Base-by-base conservation (phyloP, 2,113 vertebrate species). In the Sinocyclocheilus grahami region DNA sequence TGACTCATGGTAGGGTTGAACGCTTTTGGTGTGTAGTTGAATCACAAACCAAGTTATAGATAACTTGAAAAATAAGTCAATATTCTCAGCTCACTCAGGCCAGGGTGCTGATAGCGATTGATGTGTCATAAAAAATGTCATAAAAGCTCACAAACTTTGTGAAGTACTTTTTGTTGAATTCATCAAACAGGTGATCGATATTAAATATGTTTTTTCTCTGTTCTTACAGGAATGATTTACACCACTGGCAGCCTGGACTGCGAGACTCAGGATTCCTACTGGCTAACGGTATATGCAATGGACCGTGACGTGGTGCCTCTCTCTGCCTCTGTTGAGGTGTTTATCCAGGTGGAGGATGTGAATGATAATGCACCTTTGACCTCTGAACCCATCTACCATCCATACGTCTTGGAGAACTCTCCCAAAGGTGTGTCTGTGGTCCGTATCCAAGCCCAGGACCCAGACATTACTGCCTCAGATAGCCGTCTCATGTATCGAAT, bases 291-390 rank as follows among this genome's bases (percentile, higher is more conserved):
- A 13, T 96, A 95, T 12, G 98, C 97, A 0, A 96, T 96, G 9
- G 98, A 99, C 84, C 95, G 93, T 24, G 98, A 96, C 1, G 95
- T 96, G 0, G 93, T 97, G 16, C 96, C 98, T 0, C 95, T 97
- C 81, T 98, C 97, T 65, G 92, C 96, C 37, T 96, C 97, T 30
- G 95, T 97, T 0, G 97, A 99, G 87, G 96, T 99, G 92, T 99
- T 97, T 90, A 95, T 99, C 78, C 97, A 98, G 92, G 95, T 99
- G 60, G 97, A 99, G 90, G 98, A 99, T 0, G 92, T 98, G 87
- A 99, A 99, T 67, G 98, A 99, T 92, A 99, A 99, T 13, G 97
- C 97, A 1, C 98, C 98, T 0, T 94, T 99, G 92, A 97, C 97
- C 85, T 97, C 97, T 0, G 97, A 99, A 88, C 97, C 98, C 4